Evolutionary conservation across 2,888 invertebrate species (phyloP).

Genomic region (Hypena proboscidalis): DNA sequence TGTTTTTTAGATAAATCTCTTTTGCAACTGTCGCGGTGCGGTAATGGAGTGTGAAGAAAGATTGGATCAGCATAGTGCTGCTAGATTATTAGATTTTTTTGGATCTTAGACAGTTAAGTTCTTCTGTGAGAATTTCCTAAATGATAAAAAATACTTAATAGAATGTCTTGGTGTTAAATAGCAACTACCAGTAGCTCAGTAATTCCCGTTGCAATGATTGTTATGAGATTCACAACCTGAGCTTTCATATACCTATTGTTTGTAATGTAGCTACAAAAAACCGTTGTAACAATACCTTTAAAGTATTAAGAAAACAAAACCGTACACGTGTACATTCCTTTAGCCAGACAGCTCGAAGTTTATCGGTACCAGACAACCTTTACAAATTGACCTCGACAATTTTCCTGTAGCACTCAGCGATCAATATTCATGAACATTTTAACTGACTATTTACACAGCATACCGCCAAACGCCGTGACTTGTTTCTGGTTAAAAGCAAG

Average conservation of each 20-base stretch:
- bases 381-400: conserved; percentile 34
- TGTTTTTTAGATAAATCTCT: conserved; percentile 68
- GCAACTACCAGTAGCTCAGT: background rate
- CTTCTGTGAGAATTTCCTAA: no score
- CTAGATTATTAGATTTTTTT: no score
- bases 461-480: conserved; percentile 18
- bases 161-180: no score
- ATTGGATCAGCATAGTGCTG: conserved; percentile 12
- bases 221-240: no score
- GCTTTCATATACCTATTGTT: no score
- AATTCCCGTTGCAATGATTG: no score
- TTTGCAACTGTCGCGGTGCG: conserved; percentile 44
- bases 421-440: conserved; percentile 23
- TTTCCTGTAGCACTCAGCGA: conserved; percentile 41
- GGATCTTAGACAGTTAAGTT: no score
- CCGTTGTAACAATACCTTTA: no score
- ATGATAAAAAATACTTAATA: no score
- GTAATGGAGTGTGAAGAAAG: conserved; percentile 9
- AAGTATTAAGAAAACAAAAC: no score
- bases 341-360: background rate
- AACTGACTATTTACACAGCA: conserved; percentile 9
- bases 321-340: no score
- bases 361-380: conserved; percentile 30
- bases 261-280: no score
- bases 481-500: conserved; percentile 16